Evolutionary conservation across 2,113 vertebrate genomes (phyloP).

Genomic region (Lasiurus cinereus): DNA sequence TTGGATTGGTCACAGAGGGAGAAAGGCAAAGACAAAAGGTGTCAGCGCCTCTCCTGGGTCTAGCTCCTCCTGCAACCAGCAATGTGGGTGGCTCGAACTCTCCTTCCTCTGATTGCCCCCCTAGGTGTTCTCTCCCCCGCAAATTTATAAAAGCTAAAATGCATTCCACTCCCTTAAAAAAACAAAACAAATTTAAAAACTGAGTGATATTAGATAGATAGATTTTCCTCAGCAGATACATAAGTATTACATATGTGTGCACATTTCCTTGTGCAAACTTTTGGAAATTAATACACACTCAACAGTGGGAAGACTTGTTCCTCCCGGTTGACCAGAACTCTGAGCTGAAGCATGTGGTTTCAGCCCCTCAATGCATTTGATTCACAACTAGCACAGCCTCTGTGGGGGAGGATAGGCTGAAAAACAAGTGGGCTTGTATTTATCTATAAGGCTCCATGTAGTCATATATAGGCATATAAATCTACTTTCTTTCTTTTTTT

Average conservation of each 20-base stretch:
- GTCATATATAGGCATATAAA: constrained; percentile 70
- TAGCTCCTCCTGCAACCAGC: constrained; percentile 7
- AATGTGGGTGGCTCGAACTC: not conserved
- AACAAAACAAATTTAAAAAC: not conserved
- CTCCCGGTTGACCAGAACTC: not conserved
- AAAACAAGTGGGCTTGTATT: constrained; percentile 47
- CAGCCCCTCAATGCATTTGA: not conserved
- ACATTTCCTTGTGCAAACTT: not conserved
- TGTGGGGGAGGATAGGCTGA: constrained; percentile 56
- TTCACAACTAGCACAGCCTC: not conserved
- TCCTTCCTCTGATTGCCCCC: not conserved
- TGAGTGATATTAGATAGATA: not conserved
- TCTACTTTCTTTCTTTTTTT: constrained; percentile 53
- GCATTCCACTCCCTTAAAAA: constrained; percentile 72
- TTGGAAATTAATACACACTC: not conserved
- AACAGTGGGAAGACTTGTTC: not conserved
- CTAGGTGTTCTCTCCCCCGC: not conserved
- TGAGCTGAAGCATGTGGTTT: not conserved
- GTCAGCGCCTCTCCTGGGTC: not conserved
- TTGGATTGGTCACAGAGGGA: not conserved
- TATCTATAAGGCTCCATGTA: constrained; percentile 63
- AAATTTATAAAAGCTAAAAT: constrained; percentile 39
- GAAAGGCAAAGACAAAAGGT: not conserved
- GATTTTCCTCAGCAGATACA: not conserved
- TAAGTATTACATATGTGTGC: not conserved